These are phyloP conservation scores for Cataglyphis rosenhaueri DNA, from an alignment of 2,888 invertebrate species.

Conservation along the genomic window DNA sequence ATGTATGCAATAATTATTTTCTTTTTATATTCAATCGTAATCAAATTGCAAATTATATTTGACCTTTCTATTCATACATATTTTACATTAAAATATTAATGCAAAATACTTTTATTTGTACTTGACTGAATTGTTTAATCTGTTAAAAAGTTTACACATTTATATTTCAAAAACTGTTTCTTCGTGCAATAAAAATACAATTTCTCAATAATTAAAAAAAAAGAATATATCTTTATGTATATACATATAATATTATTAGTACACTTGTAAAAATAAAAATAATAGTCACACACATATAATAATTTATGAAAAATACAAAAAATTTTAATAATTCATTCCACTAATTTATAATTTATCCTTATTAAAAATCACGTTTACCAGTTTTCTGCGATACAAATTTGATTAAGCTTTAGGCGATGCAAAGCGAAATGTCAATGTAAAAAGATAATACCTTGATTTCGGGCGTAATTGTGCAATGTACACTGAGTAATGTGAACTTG, in stretches of 20 bases:
- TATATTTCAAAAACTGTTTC: background rate
- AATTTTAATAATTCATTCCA: background rate
- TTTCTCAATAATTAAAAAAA: background rate
- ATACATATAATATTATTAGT: background rate
- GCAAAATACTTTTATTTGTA: background rate
- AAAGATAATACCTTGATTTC: slow-evolving; percentile 28
- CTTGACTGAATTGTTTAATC: background rate
- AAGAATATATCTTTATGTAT: background rate
- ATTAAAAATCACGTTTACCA: background rate
- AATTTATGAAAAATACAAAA: background rate
- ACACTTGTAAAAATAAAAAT: background rate
- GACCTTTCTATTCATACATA: background rate
- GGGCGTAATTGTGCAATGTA: background rate
- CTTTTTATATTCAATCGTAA: background rate
- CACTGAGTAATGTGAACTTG: background rate
- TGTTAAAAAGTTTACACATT: background rate
- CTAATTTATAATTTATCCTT: background rate
- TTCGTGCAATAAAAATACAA: background rate
- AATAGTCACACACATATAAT: background rate
- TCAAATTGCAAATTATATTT: slow-evolving; percentile 10
- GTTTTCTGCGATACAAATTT: background rate
- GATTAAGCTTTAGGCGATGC: background rate
- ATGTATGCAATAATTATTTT: background rate
- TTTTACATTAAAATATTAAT: background rate
- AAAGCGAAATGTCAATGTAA: background rate